Percentiles rank a stretch among this genome's conserved stretches.
These are phyloP conservation scores for Metaphire vulgaris DNA, from an alignment of 1,140 invertebrate species.

Conservation along the genomic window DNA sequence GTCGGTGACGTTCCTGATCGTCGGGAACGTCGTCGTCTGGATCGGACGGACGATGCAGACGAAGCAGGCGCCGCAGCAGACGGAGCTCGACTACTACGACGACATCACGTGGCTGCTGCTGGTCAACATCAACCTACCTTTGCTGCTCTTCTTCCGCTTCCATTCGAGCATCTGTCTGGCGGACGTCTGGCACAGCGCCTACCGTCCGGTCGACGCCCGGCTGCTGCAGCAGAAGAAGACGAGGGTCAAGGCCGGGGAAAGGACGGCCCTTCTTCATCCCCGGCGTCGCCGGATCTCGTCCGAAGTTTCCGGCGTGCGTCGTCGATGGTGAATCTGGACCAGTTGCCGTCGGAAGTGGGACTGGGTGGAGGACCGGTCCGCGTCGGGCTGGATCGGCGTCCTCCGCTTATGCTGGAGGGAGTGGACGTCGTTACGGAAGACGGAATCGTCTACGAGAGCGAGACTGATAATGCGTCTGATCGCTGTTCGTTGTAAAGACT, in stretches of 20 bases:
- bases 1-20: slow-evolving; percentile 20
- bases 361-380: not conserved
- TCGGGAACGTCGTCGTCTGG: slow-evolving; percentile 25
- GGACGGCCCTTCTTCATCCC: not conserved
- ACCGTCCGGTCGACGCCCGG: slow-evolving; percentile 2
- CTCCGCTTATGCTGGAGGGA: not conserved
- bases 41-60: slow-evolving; percentile 23
- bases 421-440: not conserved
- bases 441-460: not conserved
- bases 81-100: slow-evolving; percentile 15
- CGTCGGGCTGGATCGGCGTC: too few relatives aligned
- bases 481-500: too few relatives aligned
- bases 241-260: not conserved
- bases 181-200: slow-evolving; percentile 28
- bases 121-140: slow-evolving; percentile 26
- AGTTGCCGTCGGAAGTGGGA: too few relatives aligned
- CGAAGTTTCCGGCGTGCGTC: not conserved
- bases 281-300: not conserved
- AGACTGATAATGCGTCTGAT: too few relatives aligned
- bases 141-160: slow-evolving; percentile 30
- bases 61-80: slow-evolving; percentile 13
- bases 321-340: not conserved
- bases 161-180: slow-evolving; percentile 30
- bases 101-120: slow-evolving; percentile 24
- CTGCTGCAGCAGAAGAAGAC: not conserved